Base-by-base conservation (phyloP, 1,140 invertebrate species). In the Drosophila hydei region DNA sequence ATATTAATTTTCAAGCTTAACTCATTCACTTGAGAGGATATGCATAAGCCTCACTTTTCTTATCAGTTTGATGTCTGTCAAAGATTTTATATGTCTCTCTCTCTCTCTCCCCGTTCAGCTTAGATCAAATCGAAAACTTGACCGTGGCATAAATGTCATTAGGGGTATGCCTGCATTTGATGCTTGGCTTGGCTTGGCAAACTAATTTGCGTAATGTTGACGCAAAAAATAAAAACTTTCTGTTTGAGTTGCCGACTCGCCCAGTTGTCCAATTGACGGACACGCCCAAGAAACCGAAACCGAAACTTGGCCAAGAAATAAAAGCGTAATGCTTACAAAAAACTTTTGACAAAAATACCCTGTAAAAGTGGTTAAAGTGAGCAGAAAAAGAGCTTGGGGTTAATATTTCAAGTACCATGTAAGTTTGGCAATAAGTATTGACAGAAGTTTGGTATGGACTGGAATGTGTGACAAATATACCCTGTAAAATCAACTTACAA, bases 131-230 rank as follows among this genome's bases (percentile, higher is more conserved):
- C 19, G 9, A 11, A 21, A 40, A 55, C 36, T 55, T 40, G 33
- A 21, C 68, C 36, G 60, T 25, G 50, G 77, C 42, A 54, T 75
- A 50, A 70, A 79, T 75, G 76, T 71, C 76, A 79, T 75, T 79
- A 75, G 54, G 76, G 81, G 52, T 38, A 47, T 33, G 75, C 61
- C 55, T 75, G 79, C 75, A 83, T 75, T 83, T 75, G 79, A 75
- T 71, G 73, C 78, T 79, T 51, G 75, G 70, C 67, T 33, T 33
- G 30, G 30, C 30, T 33, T 81, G 72, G 75, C 78, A 88, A 88
- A 88, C 78, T 88, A 83, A 88, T 88, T 88, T 88, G 83, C 83
- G 78, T 88, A 89, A 83, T 81, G 75, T 84, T 88, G 79, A 83
- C 71, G 68, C 14, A 71, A 74, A 81, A 87, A 83, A 75, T 87